Conservation (phyloP, 2,888 invertebrate genomes). For the Arctia plantaginis region DNA sequence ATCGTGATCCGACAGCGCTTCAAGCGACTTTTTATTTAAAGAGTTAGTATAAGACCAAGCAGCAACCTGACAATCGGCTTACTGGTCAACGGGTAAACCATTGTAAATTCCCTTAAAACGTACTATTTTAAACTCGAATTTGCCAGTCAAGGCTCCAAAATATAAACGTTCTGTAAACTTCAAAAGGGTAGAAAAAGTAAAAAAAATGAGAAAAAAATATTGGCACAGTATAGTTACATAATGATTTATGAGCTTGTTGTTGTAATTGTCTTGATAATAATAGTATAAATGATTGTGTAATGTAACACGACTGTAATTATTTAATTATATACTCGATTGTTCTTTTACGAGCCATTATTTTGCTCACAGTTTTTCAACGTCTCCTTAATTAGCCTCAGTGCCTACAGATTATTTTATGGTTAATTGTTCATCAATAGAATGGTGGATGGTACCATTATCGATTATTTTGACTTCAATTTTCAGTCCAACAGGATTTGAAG, state of each 20-base stretch:
- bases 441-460: background rate
- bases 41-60: slow-evolving; percentile 35
- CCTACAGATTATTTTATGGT: background rate
- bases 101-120: background rate
- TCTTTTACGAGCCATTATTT: background rate
- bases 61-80: background rate
- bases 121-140: background rate
- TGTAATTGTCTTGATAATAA: background rate
- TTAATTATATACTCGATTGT: background rate
- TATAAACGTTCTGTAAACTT: background rate
- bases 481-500: background rate
- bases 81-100: background rate
- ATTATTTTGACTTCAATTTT: background rate
- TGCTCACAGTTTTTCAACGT: background rate
- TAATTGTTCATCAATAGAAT: background rate
- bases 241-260: background rate
- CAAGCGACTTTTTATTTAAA: slow-evolving; percentile 53
- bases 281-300: background rate
- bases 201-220: background rate
- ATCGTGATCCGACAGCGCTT: slow-evolving; percentile 56
- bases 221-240: background rate
- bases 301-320: background rate
- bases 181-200: background rate
- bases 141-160: background rate
- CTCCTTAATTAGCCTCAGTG: background rate